Evolutionary conservation across 2,888 invertebrate genomes (phyloP).

Genomic region (Metacarcinus magister): DNA sequence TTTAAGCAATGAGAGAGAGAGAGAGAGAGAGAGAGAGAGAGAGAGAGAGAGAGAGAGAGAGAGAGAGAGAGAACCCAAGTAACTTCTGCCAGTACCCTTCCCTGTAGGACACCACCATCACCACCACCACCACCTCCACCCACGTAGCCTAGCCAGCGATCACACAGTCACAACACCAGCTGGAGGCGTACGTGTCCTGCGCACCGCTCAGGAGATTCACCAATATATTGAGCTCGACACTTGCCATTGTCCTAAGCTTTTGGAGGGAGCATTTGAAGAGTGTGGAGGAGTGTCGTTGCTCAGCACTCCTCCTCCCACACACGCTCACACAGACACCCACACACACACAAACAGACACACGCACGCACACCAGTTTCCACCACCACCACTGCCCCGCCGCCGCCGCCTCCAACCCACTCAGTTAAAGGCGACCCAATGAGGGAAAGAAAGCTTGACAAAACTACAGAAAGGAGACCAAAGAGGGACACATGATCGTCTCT

Average conservation of each 20-base stretch:
- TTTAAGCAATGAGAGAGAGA: background rate
- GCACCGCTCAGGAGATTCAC: background rate
- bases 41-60: background rate
- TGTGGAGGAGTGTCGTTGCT: background rate
- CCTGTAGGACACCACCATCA: background rate
- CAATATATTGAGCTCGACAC: slow-evolving; percentile 31
- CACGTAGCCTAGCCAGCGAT: background rate
- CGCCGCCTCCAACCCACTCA: slow-evolving; percentile 41
- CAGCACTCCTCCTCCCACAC: background rate
- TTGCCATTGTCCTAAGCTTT: background rate
- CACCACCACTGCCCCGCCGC: background rate
- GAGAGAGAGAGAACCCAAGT: background rate
- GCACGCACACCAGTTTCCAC: background rate
- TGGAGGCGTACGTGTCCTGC: background rate
- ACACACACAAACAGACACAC: slow-evolving; percentile 17
- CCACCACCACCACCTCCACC: background rate
- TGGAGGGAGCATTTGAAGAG: background rate
- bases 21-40: slow-evolving; percentile 15
- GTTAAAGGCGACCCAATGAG: slow-evolving; percentile 27
- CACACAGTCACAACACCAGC: background rate
- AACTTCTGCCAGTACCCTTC: background rate
- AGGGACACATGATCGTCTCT: background rate
- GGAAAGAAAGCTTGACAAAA: background rate
- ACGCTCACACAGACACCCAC: background rate
- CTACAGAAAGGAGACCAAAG: background rate